A percentile compares a stretch with the other conserved stretches of the same genome.
Evolutionary conservation across 2,888 invertebrate species (phyloP).

Genomic region (Chrysina gloriosa): DNA sequence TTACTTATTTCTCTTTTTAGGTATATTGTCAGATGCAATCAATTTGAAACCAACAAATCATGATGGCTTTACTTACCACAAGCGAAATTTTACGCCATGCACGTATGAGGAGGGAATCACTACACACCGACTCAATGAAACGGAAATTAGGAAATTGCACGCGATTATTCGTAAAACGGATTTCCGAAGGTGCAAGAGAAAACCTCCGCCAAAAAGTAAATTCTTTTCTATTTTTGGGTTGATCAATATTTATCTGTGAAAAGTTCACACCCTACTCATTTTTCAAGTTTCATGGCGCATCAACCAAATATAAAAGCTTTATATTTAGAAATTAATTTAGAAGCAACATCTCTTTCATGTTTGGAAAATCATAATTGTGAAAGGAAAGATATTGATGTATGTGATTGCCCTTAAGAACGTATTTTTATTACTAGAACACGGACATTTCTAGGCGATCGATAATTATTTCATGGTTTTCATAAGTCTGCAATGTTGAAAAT

Average conservation of each 20-base stretch:
- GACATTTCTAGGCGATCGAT: too few relatives aligned
- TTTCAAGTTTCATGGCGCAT: slow-evolving; percentile 30
- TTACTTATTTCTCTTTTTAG: slow-evolving; percentile 54
- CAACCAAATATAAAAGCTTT: neutral
- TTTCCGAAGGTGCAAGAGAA: slow-evolving; percentile 46
- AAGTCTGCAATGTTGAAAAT: too few relatives aligned
- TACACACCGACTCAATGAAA: slow-evolving; percentile 68
- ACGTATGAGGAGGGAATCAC: slow-evolving; percentile 68
- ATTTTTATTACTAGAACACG: too few relatives aligned
- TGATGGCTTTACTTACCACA: slow-evolving; percentile 72
- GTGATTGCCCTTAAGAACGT: too few relatives aligned
- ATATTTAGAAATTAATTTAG: slow-evolving; percentile 24
- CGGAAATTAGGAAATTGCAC: slow-evolving; percentile 64
- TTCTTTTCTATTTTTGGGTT: slow-evolving; percentile 36
- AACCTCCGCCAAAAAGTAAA: slow-evolving; percentile 35
- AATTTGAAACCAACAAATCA: slow-evolving; percentile 73
- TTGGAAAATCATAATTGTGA: neutral
- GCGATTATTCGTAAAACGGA: slow-evolving; percentile 46
- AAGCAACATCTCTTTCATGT: slow-evolving; percentile 3
- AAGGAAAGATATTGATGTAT: too few relatives aligned
- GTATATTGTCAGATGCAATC: slow-evolving; percentile 73
- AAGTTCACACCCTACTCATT: slow-evolving; percentile 18
- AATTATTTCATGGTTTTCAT: too few relatives aligned
- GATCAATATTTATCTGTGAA: slow-evolving; percentile 36
- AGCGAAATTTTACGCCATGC: slow-evolving; percentile 67